Evolutionary conservation across 2,888 invertebrate species (phyloP), one percentile per base, ranked within the genome.

Genomic region (Sylvicola cinctus): DNA sequence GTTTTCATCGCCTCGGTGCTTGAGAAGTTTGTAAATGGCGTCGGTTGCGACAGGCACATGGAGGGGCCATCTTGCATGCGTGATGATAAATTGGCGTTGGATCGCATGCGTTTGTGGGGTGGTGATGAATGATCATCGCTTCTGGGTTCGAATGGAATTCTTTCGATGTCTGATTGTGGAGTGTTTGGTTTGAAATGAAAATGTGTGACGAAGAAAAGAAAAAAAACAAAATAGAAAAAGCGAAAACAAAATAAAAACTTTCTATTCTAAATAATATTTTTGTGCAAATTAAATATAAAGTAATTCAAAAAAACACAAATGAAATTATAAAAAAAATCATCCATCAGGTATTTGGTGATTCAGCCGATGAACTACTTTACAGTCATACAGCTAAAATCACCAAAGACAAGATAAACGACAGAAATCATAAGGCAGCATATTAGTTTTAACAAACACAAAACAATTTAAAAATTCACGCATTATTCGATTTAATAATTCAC

Each of bases 381-480:
- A 54, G 55, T 65, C 72, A 73, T 72, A 71, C 68, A 73, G 73
- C 73, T 70, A 70, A 69, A 57, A 70, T 70, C 68, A 73, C 73
- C 73, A 73, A 74, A 73, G 73, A 68, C 49, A 63, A 59, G 60
- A 65, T 61, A 59, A 55, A 52, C 57, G 48, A 50, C 46, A 48
- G 20, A 48, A 39, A 46, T 40, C 44, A 40, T 33, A 10, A 40
- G 29, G 37, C 37, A 34, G 36, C 38, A 31, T 31, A 30, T 32
- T 38, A 39, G 38, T 31, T 23, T 34, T 32, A 40, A 38, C 35
- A 36, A 41, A 31, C 36, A 37, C 25, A 25, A 12, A 33, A 27
- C 15, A 13, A 14, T 15, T 26, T 15, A 32, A 12, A 25, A 8
- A 33, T 10, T 12, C n/a, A 23, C 7, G 13, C 3, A 16, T 15